Conservation (phyloP, 2,888 invertebrate genomes). For the Psylliodes chrysocephalus region DNA sequence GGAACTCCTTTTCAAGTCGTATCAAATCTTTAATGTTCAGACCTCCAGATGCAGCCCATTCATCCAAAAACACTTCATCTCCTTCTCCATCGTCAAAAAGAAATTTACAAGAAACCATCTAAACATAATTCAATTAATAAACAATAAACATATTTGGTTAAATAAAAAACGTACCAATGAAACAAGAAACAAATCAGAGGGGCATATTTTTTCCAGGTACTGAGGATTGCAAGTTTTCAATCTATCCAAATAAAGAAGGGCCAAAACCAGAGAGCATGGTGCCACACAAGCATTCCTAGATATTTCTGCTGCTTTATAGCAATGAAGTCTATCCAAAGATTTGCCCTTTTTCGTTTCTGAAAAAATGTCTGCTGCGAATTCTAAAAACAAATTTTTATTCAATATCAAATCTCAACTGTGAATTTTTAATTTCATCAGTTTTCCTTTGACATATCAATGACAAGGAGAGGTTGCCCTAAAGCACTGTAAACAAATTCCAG, state of each 20-base stretch:
- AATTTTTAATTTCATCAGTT: no score
- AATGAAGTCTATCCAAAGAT: conserved; percentile 80
- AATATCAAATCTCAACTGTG: no score
- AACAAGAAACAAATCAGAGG: conserved; percentile 93
- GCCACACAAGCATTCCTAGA: conserved; percentile 86
- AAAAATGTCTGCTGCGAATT: conserved; percentile 87
- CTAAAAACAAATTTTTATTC: no score
- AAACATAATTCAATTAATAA: conserved; percentile 31
- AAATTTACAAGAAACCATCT: conserved; percentile 98
- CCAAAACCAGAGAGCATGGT: conserved; percentile 92
- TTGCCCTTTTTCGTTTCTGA: conserved; percentile 80
- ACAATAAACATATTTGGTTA: conserved; percentile 3
- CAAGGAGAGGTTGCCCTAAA: no score
- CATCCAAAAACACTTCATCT: conserved; percentile 89
- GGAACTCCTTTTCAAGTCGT: conserved; percentile 86
- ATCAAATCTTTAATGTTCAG: conserved; percentile 80
- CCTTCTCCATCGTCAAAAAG: conserved; percentile 92
- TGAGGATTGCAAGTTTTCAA: conserved; percentile 83
- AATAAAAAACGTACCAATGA: conserved; percentile 77
- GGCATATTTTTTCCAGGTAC: conserved; percentile 84
- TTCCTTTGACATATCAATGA: no score
- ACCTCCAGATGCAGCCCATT: conserved; percentile 91
- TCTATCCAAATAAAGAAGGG: conserved; percentile 92
- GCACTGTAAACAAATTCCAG: no score
- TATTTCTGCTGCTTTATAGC: conserved; percentile 80